Base-by-base conservation (phyloP, 2,113 vertebrate species). In the Orthochromis malagaraziensis region DNA sequence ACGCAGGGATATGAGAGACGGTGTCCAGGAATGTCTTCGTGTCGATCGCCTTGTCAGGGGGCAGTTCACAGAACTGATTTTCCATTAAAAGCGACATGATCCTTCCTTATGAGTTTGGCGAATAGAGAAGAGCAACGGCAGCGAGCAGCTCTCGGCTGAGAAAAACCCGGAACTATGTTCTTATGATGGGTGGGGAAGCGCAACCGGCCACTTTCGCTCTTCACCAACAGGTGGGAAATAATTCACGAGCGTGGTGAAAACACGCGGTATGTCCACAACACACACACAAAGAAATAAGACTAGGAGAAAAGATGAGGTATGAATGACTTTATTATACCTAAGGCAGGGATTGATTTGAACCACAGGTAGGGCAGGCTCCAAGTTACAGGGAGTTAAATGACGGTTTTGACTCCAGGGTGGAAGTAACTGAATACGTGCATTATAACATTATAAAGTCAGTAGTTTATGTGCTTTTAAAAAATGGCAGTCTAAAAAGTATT, bases 41-140 rank as follows among this genome's bases (percentile, higher is more conserved):
- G 84, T 97, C 96, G 24, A 98, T 92, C 47, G 97, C 96, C 73
- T 95, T 97, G 89, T 97, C 97, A 0, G 97, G 96, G 6, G 98
- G 97, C 35, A 98, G 95, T 79, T 96, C 95, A 17, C 86, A 93
- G 93, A 99, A 98, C 79, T 97, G 97, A 87, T 98, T 96, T 6
- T 98, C 97, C 90, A 98, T 91, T 16, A 99, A 95, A 81, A 98
- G 93, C 89, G 97, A 93, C 97, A 98, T 98, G 11, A 3, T 91
- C 4, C 70, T 47, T 63, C 6, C 19, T 60, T 42, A 7, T 16
- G 12, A 58, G 13, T 17, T 63, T 8, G 9, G 45, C 26, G 26
- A 49, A 49, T 31, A 9, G 2, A 7, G 3, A 33, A 4, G 9
- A 8, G 51, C 38, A 3, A 29, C 24, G 16, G 33, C 21, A 40